Evolutionary conservation across 2,888 invertebrate species (phyloP), one percentile per base, ranked within the genome.

Genomic region (Tinea semifulvella): DNA sequence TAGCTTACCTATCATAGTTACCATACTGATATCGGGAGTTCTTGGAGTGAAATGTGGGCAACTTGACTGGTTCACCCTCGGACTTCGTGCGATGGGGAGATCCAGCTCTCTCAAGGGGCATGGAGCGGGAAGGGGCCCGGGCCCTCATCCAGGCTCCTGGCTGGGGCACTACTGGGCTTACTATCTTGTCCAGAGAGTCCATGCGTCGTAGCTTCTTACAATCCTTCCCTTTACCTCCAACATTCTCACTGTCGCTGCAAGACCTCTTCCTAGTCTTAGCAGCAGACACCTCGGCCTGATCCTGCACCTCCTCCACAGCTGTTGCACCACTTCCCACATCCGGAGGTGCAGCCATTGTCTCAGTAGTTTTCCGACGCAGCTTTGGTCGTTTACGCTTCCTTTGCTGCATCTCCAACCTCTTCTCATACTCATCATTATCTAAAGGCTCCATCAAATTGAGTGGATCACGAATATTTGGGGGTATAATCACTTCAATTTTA

Each of bases 401-500:
- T 84, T 82, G 45, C 2, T 87, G 91, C 61, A 88, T 88, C 52
- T 79, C 80, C 3, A 92, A 70, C 53, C 90, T 87, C 55, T 91
- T 90, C 58, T 92, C 92, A 65, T 92, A 92, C 58, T 92, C 92
- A 28, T 88, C 90, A 56, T 91, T 89, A 59, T 92, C 91, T 35
- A 90, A 83, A 25, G 89, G 89, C 58, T 89, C 88, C 61, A 90
- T 85, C 46, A 98, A 79, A 73, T 96, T 95, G 43, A 98, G 72
- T 1, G 97, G 97, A 77, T 98, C 97, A 57, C 89, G 85, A 42
- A 95, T 93, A 65, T 97, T 95, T 22, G 92, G 92, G 42, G 96
- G 97, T 62, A 96, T 95, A 47, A 94, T 90, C 2, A 94, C 94
- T 76, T 95, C 94, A 52, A 96, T 90, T 62, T 88, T 88, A 35